These are phyloP conservation scores for Dasysyrphus tricinctus DNA, from an alignment of 2,888 invertebrate species.

Conservation along the genomic window DNA sequence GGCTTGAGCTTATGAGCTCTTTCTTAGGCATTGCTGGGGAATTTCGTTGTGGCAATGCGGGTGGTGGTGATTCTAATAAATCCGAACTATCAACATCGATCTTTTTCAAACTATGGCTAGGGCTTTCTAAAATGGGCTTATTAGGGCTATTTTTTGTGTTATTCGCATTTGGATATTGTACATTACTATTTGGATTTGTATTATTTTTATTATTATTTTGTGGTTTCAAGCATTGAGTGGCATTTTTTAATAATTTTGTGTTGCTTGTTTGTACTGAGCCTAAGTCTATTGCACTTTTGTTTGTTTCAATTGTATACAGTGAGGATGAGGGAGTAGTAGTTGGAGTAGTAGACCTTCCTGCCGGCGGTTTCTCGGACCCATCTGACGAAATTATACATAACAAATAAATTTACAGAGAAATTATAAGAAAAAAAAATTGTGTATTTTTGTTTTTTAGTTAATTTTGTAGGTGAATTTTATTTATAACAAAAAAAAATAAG, in stretches of 20 bases:
- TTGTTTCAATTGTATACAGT: slow-evolving; percentile 73
- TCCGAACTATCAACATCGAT: slow-evolving; percentile 14
- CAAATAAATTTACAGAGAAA: slow-evolving; percentile 73
- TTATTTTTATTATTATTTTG: slow-evolving; percentile 51
- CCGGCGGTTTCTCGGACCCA: slow-evolving; percentile 84
- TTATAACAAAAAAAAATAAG: slow-evolving; percentile 49
- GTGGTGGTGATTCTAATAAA: slow-evolving; percentile 28
- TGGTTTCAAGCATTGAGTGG: slow-evolving; percentile 60
- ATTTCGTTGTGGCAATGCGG: slow-evolving; percentile 34
- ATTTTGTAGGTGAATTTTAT: slow-evolving; percentile 76
- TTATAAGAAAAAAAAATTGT: slow-evolving; percentile 59
- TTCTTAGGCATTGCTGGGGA: slow-evolving; percentile 42
- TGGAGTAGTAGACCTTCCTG: slow-evolving; percentile 86
- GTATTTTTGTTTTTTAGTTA: slow-evolving; percentile 73
- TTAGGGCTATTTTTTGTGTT: slow-evolving; percentile 77
- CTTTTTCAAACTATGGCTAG: slow-evolving; percentile 55
- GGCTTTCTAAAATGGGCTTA: slow-evolving; percentile 80
- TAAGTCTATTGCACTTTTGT: slow-evolving; percentile 75
- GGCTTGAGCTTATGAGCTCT: slow-evolving; percentile 40
- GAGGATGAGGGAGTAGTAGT: slow-evolving; percentile 75
- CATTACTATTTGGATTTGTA: slow-evolving; percentile 61
- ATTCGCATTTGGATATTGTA: slow-evolving; percentile 50
- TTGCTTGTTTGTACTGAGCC: slow-evolving; percentile 73
- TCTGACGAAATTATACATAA: slow-evolving; percentile 80
- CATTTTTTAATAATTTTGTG: slow-evolving; percentile 46